Evolutionary conservation across 2,113 vertebrate genomes (phyloP), one percentile per base, ranked within the genome.

Genomic region (Numenius arquata): DNA sequence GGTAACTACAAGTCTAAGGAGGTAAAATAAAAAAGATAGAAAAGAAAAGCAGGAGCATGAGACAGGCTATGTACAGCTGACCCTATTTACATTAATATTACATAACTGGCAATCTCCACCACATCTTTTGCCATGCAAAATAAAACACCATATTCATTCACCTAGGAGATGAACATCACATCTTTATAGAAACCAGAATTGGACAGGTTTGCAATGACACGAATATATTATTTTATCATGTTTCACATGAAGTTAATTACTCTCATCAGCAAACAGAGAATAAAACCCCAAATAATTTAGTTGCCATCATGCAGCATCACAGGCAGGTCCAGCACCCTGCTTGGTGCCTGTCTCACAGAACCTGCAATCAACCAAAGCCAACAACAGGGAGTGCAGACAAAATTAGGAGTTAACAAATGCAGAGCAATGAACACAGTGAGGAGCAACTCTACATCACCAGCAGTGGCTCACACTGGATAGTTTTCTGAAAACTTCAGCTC

Each of bases 1-100:
- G 79, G 63, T 97, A 97, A 87, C 95, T 97, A 89, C 12, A 92
- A 96, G 96, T 96, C 93, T 96, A 71, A 72, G 45, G 66, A 92
- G 47, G 63, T 78, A 94, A 81, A 84, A 89, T 30, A 76, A 74
- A 94, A 97, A 95, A 76, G 88, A 93, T 61, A 93, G 63, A 92
- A 93, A 96, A 97, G 45, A 45, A 96, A 96, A 97, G 90, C 88
- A 94, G 89, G 67, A 94, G 40, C 48, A 79, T 83, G 76, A 95
- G 71, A 78, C 52, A 85, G 88, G 71, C 34, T 85, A 61, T 80
- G 80, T 66, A 71, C 61, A 76, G 36, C 61, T 95, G 92, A 96
- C 81, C 95, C 48, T 92, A 58, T 90, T 95, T 90, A 82, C 62
- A 82, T 91, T 83, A 93, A 55, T 77, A 82, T 70, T 81, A 36